Evolutionary conservation across 2,797 vertebrate genomes (phyloP), one percentile per base, ranked within the genome.

Genomic region (Hybognathus amarus): DNA sequence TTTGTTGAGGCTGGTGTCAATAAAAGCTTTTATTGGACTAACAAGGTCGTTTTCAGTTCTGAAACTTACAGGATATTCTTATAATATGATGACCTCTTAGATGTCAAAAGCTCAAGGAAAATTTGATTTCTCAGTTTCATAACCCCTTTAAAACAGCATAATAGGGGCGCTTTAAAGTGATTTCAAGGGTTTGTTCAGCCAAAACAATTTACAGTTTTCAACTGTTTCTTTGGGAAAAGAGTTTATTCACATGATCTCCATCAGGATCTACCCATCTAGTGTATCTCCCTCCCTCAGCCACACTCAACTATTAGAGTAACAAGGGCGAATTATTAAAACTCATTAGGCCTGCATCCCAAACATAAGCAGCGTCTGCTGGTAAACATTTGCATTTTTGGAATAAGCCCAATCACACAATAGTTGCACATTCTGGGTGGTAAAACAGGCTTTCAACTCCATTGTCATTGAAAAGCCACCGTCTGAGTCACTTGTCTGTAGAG

Each of bases 401-500:
- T 13, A 70, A 54, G 22, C 50, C 87, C 71, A 83, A 83, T 63
- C 79, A 17, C 63, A 67, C 42, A 75, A 45, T 18, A 4, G 38
- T 75, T 10, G 15, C 45, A 66, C 30, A 68, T 47, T 61, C 61
- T 78, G 73, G 78, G 74, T 59, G 80, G 70, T 33, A 42, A 78
- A 67, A 56, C 10, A 74, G 36, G 22, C 56, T 42, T 77, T 67
- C 22, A 50, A 11, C 20, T 79, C 47, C n/a, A 36, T 40, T 80
- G 64, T 50, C 66, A 20, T 15, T 36, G 24, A 77, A 86, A 88
- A 81, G n/a, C 63, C 78, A 87, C 75, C 38, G 63, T 66, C 80
- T 83, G n/a, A 78, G 52, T 69, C 13, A 64, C 63, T 40, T 36
- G 40, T n/a, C 38, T 63, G 10, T n/a, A 50, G n/a, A 52, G 13